These are phyloP conservation scores for Tachystola acroxantha DNA, from an alignment of 2,888 invertebrate species.

Conservation along the genomic window DNA sequence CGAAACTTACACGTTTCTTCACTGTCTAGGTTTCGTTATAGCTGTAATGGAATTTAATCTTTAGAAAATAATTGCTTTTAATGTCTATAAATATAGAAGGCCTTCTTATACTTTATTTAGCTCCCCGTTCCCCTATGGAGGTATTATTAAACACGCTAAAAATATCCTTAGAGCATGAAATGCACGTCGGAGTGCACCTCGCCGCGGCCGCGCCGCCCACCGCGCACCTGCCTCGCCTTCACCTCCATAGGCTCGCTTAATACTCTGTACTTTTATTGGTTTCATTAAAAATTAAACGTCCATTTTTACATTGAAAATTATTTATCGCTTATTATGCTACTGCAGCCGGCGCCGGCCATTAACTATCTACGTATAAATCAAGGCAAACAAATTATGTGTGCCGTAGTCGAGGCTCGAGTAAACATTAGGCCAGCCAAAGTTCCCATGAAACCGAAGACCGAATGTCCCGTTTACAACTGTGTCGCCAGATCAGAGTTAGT, in stretches of 20 bases:
- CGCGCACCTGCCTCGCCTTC: conserved; percentile 49
- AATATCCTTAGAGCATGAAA: conserved; percentile 51
- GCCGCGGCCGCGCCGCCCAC: conserved; percentile 35
- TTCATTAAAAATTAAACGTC: conserved; percentile 24
- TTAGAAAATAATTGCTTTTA: conserved; percentile 18
- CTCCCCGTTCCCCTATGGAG: conserved; percentile 31
- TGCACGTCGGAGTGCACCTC: conserved; percentile 40
- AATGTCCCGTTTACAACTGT: conserved; percentile 22
- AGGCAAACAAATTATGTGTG: conserved; percentile 10
- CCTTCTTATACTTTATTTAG: conserved; percentile 36
- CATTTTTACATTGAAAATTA: conserved; percentile 17
- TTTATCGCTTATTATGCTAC: conserved; percentile 13
- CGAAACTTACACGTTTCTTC: conserved; percentile 43
- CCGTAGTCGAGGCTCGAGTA: conserved; percentile 12
- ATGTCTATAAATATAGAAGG: conserved; percentile 34
- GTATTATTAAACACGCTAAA: conserved; percentile 52
- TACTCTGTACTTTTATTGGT: conserved; percentile 24
- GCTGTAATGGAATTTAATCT: conserved; percentile 10
- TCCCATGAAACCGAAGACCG: conserved; percentile 30
- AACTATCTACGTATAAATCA: conserved; percentile 12
- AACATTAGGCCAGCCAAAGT: conserved; percentile 24
- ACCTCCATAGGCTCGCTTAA: conserved; percentile 23
- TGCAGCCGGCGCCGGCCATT: conserved; percentile 4
- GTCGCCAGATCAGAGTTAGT: conserved; percentile 37
- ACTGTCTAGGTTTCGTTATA: conserved; percentile 11